These are phyloP conservation scores for Laothoe populi DNA, from an alignment of 2,888 invertebrate species.

Conservation along the genomic window DNA sequence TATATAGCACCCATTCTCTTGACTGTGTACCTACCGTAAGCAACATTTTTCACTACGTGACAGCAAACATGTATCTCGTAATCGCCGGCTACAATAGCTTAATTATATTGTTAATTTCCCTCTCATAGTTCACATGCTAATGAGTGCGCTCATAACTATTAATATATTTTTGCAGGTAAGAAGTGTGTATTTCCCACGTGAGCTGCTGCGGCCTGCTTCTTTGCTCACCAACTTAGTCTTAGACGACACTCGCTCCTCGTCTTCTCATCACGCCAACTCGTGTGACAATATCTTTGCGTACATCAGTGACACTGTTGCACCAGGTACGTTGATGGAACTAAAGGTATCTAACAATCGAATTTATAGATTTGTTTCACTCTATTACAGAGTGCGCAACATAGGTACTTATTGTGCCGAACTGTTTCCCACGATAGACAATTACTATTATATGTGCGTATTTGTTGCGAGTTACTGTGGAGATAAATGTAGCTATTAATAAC, in stretches of 20 bases:
- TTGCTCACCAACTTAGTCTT: slow-evolving; percentile 92
- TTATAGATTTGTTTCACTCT: slow-evolving; percentile 11
- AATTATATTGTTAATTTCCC: background rate
- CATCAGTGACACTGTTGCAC: slow-evolving; percentile 92
- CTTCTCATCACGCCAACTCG: slow-evolving; percentile 72
- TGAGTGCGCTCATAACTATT: background rate
- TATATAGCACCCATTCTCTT: no score
- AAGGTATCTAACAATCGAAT: slow-evolving; percentile 8
- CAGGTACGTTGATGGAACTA: slow-evolving; percentile 78
- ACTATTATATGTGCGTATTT: background rate
- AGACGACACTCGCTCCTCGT: slow-evolving; percentile 88
- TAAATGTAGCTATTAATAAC: no score
- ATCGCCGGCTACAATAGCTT: background rate
- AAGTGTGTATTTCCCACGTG: slow-evolving; percentile 90
- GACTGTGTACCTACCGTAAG: no score
- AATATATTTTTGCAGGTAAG: slow-evolving; percentile 66
- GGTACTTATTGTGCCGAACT: background rate
- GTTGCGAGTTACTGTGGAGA: background rate
- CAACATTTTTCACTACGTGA: no score
- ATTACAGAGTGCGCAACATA: slow-evolving; percentile 1
- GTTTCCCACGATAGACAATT: slow-evolving; percentile 2
- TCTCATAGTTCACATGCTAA: background rate
- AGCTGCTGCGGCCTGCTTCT: slow-evolving; percentile 89
- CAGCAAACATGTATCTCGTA: no score
- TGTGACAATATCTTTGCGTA: slow-evolving; percentile 93